Conservation (phyloP, 2,113 vertebrate species). For the Pelobates fuscus region DNA sequence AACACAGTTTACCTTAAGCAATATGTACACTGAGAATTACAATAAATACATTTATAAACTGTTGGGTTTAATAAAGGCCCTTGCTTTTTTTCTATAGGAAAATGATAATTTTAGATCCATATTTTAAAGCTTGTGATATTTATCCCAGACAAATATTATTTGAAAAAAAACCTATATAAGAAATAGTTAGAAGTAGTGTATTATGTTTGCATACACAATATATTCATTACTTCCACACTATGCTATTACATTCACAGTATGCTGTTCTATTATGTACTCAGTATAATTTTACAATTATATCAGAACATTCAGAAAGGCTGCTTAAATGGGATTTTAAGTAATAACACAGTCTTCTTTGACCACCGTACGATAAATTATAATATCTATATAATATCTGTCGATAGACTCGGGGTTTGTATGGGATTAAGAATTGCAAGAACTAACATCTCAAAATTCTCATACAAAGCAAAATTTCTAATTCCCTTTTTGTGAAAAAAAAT, state of each 20-base stretch:
- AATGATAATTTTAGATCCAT: constrained; percentile 24
- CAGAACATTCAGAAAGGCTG: not conserved
- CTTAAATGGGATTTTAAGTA: not conserved
- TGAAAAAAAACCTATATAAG: not conserved
- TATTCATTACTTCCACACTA: constrained; percentile 24
- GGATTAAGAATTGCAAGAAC: too few relatives aligned
- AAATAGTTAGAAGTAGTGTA: not conserved
- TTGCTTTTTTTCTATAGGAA: not conserved
- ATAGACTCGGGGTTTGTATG: too few relatives aligned
- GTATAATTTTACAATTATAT: constrained; percentile 7
- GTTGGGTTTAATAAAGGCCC: not conserved
- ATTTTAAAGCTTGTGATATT: constrained; percentile 13
- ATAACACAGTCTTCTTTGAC: not conserved
- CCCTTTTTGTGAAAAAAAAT: too few relatives aligned
- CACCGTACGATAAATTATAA: not conserved
- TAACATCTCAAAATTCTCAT: too few relatives aligned
- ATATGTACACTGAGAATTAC: too few relatives aligned
- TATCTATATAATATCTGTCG: too few relatives aligned
- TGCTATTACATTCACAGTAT: constrained; percentile 14
- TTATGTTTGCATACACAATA: constrained; percentile 1
- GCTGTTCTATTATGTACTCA: constrained; percentile 10
- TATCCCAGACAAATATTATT: constrained; percentile 15
- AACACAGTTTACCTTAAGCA: too few relatives aligned
- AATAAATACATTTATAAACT: not conserved
- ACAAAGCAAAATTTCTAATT: too few relatives aligned